Evolutionary conservation across 2,888 invertebrate species (phyloP).

Genomic region (Lasioglossum vierecki): DNA sequence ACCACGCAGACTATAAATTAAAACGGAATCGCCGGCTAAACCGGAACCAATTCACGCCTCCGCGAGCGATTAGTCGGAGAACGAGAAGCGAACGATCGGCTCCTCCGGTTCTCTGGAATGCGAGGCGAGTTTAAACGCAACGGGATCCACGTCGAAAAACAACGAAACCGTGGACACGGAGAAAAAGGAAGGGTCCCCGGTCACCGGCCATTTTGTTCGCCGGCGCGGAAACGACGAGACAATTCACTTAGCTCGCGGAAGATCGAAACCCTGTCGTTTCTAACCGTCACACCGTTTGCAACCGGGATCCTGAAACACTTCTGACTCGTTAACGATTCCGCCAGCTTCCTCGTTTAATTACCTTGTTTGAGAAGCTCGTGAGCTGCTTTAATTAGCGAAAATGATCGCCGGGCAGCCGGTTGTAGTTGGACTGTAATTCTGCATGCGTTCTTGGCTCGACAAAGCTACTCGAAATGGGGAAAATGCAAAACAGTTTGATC

Average conservation of each 20-base stretch:
- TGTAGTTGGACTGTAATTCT: background rate
- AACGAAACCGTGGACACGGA: conserved; percentile 14
- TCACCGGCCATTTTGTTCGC: conserved; percentile 28
- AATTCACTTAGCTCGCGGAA: conserved; percentile 41
- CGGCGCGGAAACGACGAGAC: conserved; percentile 45
- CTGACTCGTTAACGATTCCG: background rate
- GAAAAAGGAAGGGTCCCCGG: background rate
- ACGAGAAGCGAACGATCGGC: conserved; percentile 36
- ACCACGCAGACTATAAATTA: conserved; percentile 5
- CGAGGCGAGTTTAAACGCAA: conserved; percentile 53
- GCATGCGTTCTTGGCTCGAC: background rate
- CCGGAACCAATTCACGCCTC: conserved; percentile 34
- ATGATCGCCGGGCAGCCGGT: background rate
- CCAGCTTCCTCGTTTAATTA: background rate
- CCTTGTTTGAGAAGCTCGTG: background rate
- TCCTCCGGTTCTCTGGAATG: conserved; percentile 41
- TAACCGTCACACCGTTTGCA: conserved; percentile 1
- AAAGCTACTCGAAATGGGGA: background rate
- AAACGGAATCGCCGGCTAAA: background rate
- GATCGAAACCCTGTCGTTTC: conserved; percentile 1
- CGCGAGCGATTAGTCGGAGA: conserved; percentile 30
- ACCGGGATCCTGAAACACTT: background rate
- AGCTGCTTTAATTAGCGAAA: conserved; percentile 7
- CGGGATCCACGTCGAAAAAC: conserved; percentile 40
- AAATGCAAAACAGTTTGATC: background rate